These are phyloP conservation scores for Gallinago solitaria DNA, from an alignment of 2,797 vertebrate species.

Conservation along the genomic window DNA sequence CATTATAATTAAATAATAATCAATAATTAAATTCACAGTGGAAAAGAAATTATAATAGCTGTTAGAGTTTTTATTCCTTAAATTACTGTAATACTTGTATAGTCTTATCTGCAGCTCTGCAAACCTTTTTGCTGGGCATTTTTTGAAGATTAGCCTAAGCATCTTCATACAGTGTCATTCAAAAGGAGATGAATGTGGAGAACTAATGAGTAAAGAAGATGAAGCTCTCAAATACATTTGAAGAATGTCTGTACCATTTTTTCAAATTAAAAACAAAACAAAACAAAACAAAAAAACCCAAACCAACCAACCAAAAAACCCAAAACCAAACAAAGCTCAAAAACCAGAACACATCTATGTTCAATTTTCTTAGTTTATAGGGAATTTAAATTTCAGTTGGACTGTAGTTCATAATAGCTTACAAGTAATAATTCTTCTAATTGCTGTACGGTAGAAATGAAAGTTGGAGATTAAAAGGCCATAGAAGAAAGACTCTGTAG, in stretches of 20 bases:
- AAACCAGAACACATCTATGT: background rate
- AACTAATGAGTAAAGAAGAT: background rate
- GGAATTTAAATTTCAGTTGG: background rate
- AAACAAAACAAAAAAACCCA: background rate
- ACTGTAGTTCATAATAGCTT: background rate
- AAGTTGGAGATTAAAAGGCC: background rate
- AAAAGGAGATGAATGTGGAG: background rate
- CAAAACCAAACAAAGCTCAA: background rate
- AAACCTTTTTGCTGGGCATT: background rate
- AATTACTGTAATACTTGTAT: background rate
- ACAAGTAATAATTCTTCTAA: background rate
- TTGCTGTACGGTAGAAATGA: background rate
- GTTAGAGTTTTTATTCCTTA: background rate
- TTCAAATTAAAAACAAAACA: background rate
- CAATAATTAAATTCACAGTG: background rate
- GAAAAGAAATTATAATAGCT: background rate
- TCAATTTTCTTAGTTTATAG: background rate
- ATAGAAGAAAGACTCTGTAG: background rate
- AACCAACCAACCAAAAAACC: background rate
- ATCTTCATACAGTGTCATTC: background rate
- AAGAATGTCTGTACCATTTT: background rate
- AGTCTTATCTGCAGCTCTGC: background rate
- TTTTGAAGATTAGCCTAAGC: background rate
- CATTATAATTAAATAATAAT: background rate
- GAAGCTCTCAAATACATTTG: background rate